Base-by-base conservation (phyloP, 2,888 invertebrate genomes). In the Arge pagana region DNA sequence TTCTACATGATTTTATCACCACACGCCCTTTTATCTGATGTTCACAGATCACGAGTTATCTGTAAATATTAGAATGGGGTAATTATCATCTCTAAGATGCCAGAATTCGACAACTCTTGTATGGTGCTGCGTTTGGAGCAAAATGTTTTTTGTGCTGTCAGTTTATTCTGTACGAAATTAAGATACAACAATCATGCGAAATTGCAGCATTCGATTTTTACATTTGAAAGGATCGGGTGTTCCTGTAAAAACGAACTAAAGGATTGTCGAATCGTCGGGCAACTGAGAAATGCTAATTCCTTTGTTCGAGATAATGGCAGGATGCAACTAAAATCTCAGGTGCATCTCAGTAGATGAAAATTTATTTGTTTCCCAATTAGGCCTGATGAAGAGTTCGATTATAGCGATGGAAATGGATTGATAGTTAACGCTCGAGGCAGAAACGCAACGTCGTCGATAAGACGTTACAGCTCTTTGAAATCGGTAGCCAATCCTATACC, bases 381-480 rank as follows among this genome's bases (percentile, higher is more conserved):
- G 52, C 59, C 62, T 26, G 62, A 64, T 31, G 64, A 64, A 36
- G 65, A 64, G 52, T 40, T 56, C 7, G 63, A 61, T 3, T 49
- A 52, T 10, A 39, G 56, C 6, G 57, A 54, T 15, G 65, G 68
- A 5, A 63, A 59, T 18, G 68, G 74, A 16, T 63, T 66, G 2
- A 48, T 67, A 15, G 56, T 72, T 30, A 64, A 63, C 41, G 54
- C 61, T 16, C 72, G 65, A 24, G 66, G 69, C 37, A 63, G 71
- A 13, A 60, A 64, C 1, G 60, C 65, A 1, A 53, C 68, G 3
- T 62, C 72, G 3, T 61, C 69, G 6, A 63, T 62, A 5, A 64
- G 76, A 39, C 67, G 72, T 48, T 72, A 68, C 1, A 50, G 70
- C 37, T 66, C 68, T 6, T 45, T 74, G 4, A 76, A 76, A 52